Evolutionary conservation across 2,113 vertebrate genomes (phyloP), one percentile per base, ranked within the genome.

Genomic region (Lophius piscatorius): DNA sequence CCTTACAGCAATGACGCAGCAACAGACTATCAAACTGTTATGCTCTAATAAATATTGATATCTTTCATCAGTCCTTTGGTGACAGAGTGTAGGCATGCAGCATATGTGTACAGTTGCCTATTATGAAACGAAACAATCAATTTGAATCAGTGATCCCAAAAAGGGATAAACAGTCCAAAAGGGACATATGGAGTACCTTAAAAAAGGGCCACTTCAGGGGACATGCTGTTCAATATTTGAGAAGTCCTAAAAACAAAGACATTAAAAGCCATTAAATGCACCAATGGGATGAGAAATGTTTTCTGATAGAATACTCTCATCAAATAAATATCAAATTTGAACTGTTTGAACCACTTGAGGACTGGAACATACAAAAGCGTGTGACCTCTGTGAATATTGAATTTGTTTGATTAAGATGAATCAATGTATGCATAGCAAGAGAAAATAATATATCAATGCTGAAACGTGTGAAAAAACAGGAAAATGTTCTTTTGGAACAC

Each of bases 221-320:
- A 57, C 35, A 28, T 46, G 34, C 7, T 68, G 36, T 63, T 73
- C 34, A 75, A 74, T 70, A 62, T 74, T 58, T 67, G 21, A 72
- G 18, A 50, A 45, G 69, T 74, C 58, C 38, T 63, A 35, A 76
- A 82, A 72, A 56, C 35, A 59, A 38, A 63, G 49, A 69, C 77
- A 81, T 72, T 79, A 74, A 80, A 84, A 78, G 63, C 48, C 44
- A 73, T 82, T 76, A 82, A 7, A 7, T 28, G 21, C 36, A 44
- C 36, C 20, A 24, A 48, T 9, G 23, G 13, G 31, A 55, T 21
- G 35, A 60, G 16, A 42, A 70, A 50, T 4, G 39, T 18, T 42
- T 40, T 51, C 23, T 57, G 55, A 40, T 13, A 57, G 36, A 51
- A 65, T 17, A 42, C 3, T 13, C 6, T 39, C 9, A 35, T 55